A percentile compares a stretch with the other conserved stretches of the same genome.
phyloP scores from a whole-genome alignment of 2,888 invertebrate genomes.

The Polymixis lichenea region DNA sequence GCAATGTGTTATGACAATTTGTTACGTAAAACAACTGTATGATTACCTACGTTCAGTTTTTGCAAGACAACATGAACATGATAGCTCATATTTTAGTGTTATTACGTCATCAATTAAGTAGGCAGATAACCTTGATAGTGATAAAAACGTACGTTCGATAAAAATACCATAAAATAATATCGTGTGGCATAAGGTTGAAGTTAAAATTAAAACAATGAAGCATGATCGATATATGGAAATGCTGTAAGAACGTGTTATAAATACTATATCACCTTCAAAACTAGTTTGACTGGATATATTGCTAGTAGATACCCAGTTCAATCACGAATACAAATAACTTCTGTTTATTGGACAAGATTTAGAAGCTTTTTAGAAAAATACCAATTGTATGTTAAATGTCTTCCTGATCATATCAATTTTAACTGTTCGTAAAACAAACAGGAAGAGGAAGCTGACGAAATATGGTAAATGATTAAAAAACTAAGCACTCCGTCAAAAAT shows the following conservation, averaged over 20 bases:
- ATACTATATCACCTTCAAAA: constrained; percentile 53
- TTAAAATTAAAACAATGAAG: constrained; percentile 48
- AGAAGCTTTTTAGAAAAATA: constrained; percentile 7
- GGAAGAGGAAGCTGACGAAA: constrained; percentile 39
- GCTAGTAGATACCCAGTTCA: constrained; percentile 17
- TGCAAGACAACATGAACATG: constrained; percentile 15
- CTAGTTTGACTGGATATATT: constrained; percentile 39
- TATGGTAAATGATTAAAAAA: background rate
- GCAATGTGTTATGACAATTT: constrained; percentile 45
- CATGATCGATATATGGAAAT: constrained; percentile 37
- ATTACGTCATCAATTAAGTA: constrained; percentile 26
- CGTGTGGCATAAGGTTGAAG: constrained; percentile 41
- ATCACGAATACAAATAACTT: constrained; percentile 25
- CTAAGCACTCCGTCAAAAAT: background rate
- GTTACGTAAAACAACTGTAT: constrained; percentile 40
- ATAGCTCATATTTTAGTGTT: constrained; percentile 3
- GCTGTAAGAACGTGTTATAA: constrained; percentile 32
- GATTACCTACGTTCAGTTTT: constrained; percentile 32
- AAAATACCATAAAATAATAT: constrained; percentile 29
- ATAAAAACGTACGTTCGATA: constrained; percentile 27
- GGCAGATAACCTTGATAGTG: constrained; percentile 38
- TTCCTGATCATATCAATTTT: constrained; percentile 17
- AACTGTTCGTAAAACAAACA: constrained; percentile 16
- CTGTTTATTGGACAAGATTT: constrained; percentile 16
- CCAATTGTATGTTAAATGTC: background rate